Evolutionary conservation across 2,888 invertebrate species (phyloP).

Genomic region (Leucophenga maculata): DNA sequence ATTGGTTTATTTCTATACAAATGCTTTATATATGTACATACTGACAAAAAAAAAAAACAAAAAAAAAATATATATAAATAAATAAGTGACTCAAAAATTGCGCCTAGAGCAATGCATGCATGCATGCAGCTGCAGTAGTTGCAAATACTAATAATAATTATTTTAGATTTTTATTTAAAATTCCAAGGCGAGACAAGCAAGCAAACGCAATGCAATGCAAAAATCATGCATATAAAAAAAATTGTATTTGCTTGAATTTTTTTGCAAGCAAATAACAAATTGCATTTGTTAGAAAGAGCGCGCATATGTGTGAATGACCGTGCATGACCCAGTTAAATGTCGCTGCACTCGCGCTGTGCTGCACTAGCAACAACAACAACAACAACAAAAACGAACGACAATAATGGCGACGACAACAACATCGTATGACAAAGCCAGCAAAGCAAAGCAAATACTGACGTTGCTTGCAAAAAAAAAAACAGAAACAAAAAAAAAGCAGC

Average conservation of each 20-base stretch:
- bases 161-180: conserved; percentile 21
- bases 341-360: conserved; percentile 75
- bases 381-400: conserved; percentile 36
- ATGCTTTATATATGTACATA: background rate
- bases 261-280: conserved; percentile 15
- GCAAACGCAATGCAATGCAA: conserved; percentile 12
- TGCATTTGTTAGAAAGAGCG: background rate
- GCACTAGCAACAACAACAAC: conserved; percentile 43
- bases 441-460: conserved; percentile 31
- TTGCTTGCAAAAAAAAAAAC: conserved; percentile 48
- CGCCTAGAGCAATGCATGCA: background rate
- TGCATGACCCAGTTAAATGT: conserved; percentile 80
- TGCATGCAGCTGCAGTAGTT: background rate
- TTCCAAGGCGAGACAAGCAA: conserved; percentile 14
- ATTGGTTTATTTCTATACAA: background rate
- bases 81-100: background rate
- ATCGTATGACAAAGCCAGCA: conserved; percentile 26
- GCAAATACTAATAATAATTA: conserved; percentile 18
- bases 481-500: conserved; percentile 34
- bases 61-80: background rate
- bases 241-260: background rate
- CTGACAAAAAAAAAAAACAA: background rate
- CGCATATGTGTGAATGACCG: conserved; percentile 72
- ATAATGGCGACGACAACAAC: conserved; percentile 44
- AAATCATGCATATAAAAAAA: conserved; percentile 12